phyloP scores from a whole-genome alignment of 2,113 vertebrate genomes.

The Tenebrosternarchus preto region DNA sequence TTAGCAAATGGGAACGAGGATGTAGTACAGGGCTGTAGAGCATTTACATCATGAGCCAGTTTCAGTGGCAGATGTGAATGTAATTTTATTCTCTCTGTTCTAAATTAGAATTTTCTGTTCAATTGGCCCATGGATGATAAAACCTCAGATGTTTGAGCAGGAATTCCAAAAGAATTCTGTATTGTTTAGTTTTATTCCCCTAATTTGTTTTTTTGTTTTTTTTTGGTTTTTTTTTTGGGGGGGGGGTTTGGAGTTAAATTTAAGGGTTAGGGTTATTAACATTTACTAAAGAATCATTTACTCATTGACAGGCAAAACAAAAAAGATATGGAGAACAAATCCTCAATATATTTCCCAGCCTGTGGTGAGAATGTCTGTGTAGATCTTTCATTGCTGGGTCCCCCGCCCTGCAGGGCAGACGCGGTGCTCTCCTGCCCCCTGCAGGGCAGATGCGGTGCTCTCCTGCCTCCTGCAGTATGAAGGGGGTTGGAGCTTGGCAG shows the following conservation, averaged over 20 bases:
- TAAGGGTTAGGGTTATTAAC: background rate
- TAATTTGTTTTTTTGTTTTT: background rate
- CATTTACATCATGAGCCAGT: constrained; percentile 21
- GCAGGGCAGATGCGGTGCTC: no score
- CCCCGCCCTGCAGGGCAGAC: no score
- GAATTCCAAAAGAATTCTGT: background rate
- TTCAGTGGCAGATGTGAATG: background rate
- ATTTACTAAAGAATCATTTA: constrained; percentile 8
- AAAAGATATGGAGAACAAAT: background rate
- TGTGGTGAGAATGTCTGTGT: no score
- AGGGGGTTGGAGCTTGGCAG: no score
- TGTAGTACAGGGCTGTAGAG: no score
- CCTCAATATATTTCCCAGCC: background rate
- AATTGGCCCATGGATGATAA: background rate
- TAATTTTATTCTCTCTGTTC: background rate
- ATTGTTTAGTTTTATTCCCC: constrained; percentile 14
- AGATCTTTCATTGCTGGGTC: no score
- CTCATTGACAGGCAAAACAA: background rate
- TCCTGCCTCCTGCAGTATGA: no score
- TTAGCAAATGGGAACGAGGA: no score
- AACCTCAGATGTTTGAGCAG: background rate
- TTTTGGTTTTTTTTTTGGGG: background rate
- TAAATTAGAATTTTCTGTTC: background rate
- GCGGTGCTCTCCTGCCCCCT: no score
- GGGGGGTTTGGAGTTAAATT: background rate